A percentile compares a stretch with the other conserved stretches of the same genome.
phyloP scores from a whole-genome alignment of 2,797 vertebrate species.

The Myoxocephalus aenaeus region DNA sequence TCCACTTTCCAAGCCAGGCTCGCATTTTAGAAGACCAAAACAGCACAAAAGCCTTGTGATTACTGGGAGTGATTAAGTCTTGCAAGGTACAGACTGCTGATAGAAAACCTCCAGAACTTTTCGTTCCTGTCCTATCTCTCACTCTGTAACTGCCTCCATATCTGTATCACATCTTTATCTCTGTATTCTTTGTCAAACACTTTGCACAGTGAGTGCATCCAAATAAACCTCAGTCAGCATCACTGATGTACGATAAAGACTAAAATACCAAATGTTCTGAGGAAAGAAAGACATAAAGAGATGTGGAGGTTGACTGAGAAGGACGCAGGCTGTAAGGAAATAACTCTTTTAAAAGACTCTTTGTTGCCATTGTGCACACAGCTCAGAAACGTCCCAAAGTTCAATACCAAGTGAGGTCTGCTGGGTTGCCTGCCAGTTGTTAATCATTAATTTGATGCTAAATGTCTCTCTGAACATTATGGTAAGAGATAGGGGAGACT shows the following conservation, averaged over 20 bases:
- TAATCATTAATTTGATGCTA: constrained; percentile 56
- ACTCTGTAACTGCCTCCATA: constrained; percentile 21
- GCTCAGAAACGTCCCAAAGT: constrained; percentile 40
- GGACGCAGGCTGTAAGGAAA: neutral
- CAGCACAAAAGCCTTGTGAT: constrained; percentile 51
- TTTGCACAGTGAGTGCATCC: constrained; percentile 45
- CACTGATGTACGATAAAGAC: constrained; percentile 43
- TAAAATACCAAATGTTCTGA: constrained; percentile 31
- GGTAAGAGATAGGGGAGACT: neutral
- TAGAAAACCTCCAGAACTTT: constrained; percentile 41
- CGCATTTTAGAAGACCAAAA: constrained; percentile 43
- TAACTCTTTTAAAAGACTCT: neutral
- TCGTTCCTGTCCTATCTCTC: constrained; percentile 25
- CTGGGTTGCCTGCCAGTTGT: constrained; percentile 39
- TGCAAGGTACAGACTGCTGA: constrained; percentile 35
- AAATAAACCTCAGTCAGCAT: constrained; percentile 38
- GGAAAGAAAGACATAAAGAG: neutral
- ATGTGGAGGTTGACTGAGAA: constrained; percentile 10
- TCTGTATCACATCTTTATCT: constrained; percentile 28
- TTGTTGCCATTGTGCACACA: constrained; percentile 5
- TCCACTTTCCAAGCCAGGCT: constrained; percentile 39
- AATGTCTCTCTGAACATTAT: constrained; percentile 48
- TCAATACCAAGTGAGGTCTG: constrained; percentile 35
- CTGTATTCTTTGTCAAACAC: constrained; percentile 39
- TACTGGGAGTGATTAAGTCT: constrained; percentile 47